phyloP scores from a whole-genome alignment of 2,113 vertebrate genomes.

The Pavo muticus region DNA sequence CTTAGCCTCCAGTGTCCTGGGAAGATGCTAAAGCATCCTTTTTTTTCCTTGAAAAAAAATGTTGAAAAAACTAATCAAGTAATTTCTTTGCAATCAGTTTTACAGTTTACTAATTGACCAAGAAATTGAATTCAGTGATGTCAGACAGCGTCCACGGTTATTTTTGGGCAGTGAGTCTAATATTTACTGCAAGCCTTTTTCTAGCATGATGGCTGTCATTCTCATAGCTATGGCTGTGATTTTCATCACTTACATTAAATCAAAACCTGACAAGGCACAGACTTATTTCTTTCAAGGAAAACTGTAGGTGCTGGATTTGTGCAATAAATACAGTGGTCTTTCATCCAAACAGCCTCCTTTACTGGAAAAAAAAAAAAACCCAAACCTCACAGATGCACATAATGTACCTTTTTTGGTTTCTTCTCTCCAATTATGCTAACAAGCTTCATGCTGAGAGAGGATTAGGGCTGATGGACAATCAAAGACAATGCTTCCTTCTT shows the following conservation, averaged over 20 bases:
- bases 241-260: slow-evolving; percentile 33
- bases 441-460: slow-evolving; percentile 82
- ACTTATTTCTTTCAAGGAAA: slow-evolving; percentile 47
- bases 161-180: background rate
- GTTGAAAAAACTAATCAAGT: background rate
- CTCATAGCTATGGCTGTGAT: background rate
- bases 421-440: slow-evolving; percentile 87
- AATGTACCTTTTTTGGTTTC: slow-evolving; percentile 78
- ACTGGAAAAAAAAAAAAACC: slow-evolving; percentile 48
- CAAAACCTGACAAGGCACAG: slow-evolving; percentile 62
- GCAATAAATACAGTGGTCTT: slow-evolving; percentile 72
- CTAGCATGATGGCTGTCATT: slow-evolving; percentile 4
- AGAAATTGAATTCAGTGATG: background rate
- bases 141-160: background rate
- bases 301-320: slow-evolving; percentile 66
- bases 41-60: background rate
- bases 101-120: background rate
- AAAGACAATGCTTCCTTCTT: slow-evolving; percentile 82
- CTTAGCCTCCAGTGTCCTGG: background rate
- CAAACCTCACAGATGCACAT: slow-evolving; percentile 57
- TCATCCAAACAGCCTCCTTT: slow-evolving; percentile 70
- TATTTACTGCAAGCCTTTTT: slow-evolving; percentile 62
- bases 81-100: background rate
- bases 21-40: background rate
- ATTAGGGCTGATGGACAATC: slow-evolving; percentile 86